Evolutionary conservation across 2,797 vertebrate species (phyloP).

Genomic region (Thamnophis elegans): DNA sequence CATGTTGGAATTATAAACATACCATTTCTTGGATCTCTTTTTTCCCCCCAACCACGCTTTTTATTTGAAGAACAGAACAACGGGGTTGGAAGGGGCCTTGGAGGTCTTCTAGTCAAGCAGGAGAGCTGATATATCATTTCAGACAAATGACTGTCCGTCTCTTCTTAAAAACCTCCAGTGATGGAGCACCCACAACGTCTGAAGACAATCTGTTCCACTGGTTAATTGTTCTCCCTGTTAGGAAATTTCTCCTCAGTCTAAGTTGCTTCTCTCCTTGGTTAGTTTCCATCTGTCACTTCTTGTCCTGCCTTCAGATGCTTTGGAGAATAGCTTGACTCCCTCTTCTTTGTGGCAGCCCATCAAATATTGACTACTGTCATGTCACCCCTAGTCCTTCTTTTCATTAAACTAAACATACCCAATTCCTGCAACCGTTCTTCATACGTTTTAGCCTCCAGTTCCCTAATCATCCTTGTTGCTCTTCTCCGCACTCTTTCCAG

Average conservation of each 20-base stretch:
- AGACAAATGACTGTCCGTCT: neutral
- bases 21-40: constrained; percentile 14
- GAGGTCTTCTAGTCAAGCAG: neutral
- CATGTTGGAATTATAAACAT: constrained; percentile 9
- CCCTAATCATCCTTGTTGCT: neutral
- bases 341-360: neutral
- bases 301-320: neutral
- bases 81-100: neutral
- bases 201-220: neutral
- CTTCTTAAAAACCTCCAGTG: neutral
- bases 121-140: neutral
- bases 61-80: constrained; percentile 3
- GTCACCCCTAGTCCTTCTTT: neutral
- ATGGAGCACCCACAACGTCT: too few species aligned
- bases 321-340: neutral
- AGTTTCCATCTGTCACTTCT: neutral
- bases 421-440: neutral
- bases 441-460: neutral
- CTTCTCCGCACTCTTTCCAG: neutral
- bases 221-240: neutral
- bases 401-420: neutral
- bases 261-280: neutral
- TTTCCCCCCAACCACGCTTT: constrained; percentile 11
- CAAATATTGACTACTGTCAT: neutral
- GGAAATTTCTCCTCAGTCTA: neutral